A percentile compares a stretch with the other conserved stretches of the same genome.
Evolutionary conservation across 2,113 vertebrate species (phyloP).

Genomic region (Coracopsis vasa): DNA sequence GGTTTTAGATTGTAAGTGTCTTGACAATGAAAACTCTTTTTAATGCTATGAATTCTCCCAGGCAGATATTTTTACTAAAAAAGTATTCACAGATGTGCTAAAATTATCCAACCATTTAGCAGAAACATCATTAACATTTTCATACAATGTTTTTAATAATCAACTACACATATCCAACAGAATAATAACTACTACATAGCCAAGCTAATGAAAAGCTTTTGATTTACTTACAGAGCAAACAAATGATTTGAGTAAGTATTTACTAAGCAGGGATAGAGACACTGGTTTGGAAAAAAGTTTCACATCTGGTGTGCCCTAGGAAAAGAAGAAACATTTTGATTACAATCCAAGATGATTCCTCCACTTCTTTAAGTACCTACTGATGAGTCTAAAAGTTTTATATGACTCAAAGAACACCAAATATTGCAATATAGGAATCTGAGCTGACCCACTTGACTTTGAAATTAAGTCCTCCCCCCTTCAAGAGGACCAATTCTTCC

Average conservation of each 20-base stretch:
- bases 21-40: neutral
- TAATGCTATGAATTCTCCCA: neutral
- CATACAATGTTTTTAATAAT: neutral
- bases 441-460: neutral
- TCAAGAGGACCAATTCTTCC: neutral
- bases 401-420: neutral
- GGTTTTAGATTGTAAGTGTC: neutral
- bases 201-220: neutral
- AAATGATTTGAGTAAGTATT: conserved; percentile 92
- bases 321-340: neutral
- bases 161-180: neutral
- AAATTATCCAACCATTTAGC: neutral
- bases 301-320: conserved; percentile 91
- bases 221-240: conserved; percentile 86
- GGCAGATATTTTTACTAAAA: neutral
- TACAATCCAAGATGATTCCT: neutral
- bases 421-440: neutral
- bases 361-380: neutral
- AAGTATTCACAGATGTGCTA: neutral
- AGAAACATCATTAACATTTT: neutral
- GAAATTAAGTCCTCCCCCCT: neutral
- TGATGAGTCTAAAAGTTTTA: neutral
- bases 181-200: neutral
- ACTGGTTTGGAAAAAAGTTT: conserved; percentile 91
- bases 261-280: conserved; percentile 88